Percentiles rank a stretch among this genome's conserved stretches.
phyloP scores from a whole-genome alignment of 2,888 invertebrate species.

The Dysmachus trigonus region DNA sequence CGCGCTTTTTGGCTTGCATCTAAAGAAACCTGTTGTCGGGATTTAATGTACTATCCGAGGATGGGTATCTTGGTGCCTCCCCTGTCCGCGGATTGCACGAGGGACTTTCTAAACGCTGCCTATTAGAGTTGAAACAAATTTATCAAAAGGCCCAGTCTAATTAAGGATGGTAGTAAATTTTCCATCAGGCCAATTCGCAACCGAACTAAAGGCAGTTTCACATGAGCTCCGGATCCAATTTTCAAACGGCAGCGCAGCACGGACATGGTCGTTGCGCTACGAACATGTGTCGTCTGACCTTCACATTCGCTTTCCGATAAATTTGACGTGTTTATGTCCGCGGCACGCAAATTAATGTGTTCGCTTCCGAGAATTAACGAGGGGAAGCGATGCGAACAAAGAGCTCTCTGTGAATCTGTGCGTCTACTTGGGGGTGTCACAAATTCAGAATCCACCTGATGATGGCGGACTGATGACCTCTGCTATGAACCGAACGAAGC shows the following conservation, averaged over 20 bases:
- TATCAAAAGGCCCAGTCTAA: conserved; percentile 14
- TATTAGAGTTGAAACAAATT: background rate
- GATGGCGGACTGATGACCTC: background rate
- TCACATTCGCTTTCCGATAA: conserved; percentile 29
- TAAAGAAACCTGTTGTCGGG: conserved; percentile 10
- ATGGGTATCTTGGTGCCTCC: conserved; percentile 9
- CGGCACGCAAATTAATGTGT: conserved; percentile 24
- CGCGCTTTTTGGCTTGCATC: background rate
- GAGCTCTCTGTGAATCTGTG: background rate
- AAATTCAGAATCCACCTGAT: background rate
- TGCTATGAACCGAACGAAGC: background rate
- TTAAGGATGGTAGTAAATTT: conserved; percentile 8
- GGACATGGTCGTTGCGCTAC: background rate
- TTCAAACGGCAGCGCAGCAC: background rate
- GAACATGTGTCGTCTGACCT: conserved; percentile 29
- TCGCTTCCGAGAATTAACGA: conserved; percentile 24
- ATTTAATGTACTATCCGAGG: background rate
- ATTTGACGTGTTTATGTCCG: conserved; percentile 21
- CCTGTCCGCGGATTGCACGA: background rate
- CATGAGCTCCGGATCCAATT: background rate
- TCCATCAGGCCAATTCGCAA: background rate
- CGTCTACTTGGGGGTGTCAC: background rate
- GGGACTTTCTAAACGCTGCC: conserved; percentile 23
- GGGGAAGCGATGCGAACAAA: background rate
- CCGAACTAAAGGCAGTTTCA: background rate